Base-by-base conservation (phyloP, 2,113 vertebrate species). In the Prochilodus magdalenae region DNA sequence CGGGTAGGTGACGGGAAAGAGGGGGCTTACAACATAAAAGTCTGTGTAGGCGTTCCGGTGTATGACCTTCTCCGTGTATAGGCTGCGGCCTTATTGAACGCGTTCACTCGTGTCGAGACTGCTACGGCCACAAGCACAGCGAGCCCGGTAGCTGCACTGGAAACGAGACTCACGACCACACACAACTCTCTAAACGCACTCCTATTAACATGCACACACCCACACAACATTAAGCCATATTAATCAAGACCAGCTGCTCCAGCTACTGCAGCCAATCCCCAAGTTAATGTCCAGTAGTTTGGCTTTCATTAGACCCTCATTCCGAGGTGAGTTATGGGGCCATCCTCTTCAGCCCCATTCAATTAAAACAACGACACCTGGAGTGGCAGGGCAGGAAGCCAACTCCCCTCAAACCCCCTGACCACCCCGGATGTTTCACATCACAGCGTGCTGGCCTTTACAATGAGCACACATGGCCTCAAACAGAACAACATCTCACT, bases 311-410 rank as follows among this genome's bases (percentile, higher is more conserved):
- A 90, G 55, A 88, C 77, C 87, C 88, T 90, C 49, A 85, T 82
- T 84, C 79, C 55, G 57, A 84, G 73, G 75, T 86, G 84, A 93
- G 92, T 93, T 92, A 92, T 90, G 81, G 81, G 83, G 84, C 83
- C 75, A 86, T 75, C 82, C 88, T 83, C 90, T 60, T 85, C 86
- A 90, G 87, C 84, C 90, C 87, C 82, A 83, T 88, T 89, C 77
- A 91, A 92, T 87, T 90, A 94, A 93, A 93, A 92, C 88, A 92
- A 77, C 85, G 87, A 90, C 90, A 91, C 65, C 80, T 83, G 73
- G 72, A 83, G 76, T 66, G 40, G 72, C 81, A 66, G 77, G 59
- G 80, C 73, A 73, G 66, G 2, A 14, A 30, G 66, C 66, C 73
- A 86, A 75, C 36, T 80, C 36, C 51, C 3, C 53, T 49, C 29